These are phyloP conservation scores for Oxyruncus cristatus DNA, from an alignment of 2,113 vertebrate genomes.

Conservation along the genomic window DNA sequence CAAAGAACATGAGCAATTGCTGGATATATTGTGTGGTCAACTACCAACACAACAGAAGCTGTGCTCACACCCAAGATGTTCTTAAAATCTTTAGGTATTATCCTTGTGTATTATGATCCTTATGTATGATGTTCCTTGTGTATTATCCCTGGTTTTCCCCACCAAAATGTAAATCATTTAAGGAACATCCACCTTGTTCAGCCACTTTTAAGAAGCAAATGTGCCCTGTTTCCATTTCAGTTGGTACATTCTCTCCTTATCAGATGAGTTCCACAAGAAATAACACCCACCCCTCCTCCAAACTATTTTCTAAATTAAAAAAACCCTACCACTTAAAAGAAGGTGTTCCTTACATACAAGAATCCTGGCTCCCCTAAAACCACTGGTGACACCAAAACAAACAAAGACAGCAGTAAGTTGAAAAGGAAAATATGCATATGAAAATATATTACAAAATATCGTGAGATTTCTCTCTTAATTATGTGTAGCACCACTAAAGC, in stretches of 20 bases:
- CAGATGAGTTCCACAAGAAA: neutral
- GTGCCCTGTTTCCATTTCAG: neutral
- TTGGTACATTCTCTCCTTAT: neutral
- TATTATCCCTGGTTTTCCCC: neutral
- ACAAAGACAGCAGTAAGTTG: neutral
- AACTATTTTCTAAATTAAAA: neutral
- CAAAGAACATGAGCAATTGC: neutral
- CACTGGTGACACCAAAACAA: neutral
- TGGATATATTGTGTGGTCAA: neutral
- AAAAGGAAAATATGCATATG: neutral
- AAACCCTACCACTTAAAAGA: neutral
- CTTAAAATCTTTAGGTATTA: neutral
- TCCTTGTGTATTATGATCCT: neutral
- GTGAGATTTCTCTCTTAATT: neutral
- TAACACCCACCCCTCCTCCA: neutral
- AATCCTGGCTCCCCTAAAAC: constrained; percentile 11
- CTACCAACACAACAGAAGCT: neutral
- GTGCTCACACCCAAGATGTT: neutral
- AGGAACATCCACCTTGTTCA: neutral
- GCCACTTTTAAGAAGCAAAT: neutral
- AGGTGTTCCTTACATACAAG: neutral
- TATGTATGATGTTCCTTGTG: neutral
- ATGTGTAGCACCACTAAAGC: neutral
- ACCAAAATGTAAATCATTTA: neutral
- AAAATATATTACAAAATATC: neutral